Evolutionary conservation across 2,888 invertebrate genomes (phyloP).

Genomic region (Drosophila lutescens): DNA sequence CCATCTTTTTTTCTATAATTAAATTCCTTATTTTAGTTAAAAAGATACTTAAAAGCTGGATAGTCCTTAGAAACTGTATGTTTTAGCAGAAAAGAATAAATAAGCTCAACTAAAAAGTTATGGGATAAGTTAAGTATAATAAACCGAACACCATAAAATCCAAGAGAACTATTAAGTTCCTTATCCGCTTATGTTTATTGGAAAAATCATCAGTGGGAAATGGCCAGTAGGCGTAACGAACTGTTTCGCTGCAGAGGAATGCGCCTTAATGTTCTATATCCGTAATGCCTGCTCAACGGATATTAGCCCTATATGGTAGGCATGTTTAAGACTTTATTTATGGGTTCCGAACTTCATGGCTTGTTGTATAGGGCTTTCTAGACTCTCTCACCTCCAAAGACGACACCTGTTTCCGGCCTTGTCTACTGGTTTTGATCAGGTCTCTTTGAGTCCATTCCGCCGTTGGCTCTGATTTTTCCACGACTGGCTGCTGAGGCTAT

Average conservation of each 20-base stretch:
- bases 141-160: not conserved
- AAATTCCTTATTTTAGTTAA: too few species aligned
- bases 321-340: conserved; percentile 26
- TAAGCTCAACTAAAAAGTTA: too few species aligned
- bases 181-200: conserved; percentile 10
- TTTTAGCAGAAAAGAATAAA: too few species aligned
- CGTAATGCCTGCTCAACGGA: conserved; percentile 20
- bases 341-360: conserved; percentile 10
- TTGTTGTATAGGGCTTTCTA: conserved; percentile 14
- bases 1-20: too few species aligned
- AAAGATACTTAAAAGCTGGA: too few species aligned
- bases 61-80: too few species aligned
- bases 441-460: conserved; percentile 18
- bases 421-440: conserved; percentile 36
- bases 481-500: conserved; percentile 47
- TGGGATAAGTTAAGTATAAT: too few species aligned
- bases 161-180: not conserved
- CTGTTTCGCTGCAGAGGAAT: conserved; percentile 10
- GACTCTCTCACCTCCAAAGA: conserved; percentile 8
- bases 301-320: conserved; percentile 17
- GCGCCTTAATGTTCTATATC: conserved; percentile 12
- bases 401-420: conserved; percentile 73
- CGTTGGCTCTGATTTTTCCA: conserved; percentile 17
- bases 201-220: not conserved
- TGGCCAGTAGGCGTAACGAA: conserved; percentile 15